Conservation (phyloP, 2,797 vertebrate genomes). For the Cephalopachus bancanus region DNA sequence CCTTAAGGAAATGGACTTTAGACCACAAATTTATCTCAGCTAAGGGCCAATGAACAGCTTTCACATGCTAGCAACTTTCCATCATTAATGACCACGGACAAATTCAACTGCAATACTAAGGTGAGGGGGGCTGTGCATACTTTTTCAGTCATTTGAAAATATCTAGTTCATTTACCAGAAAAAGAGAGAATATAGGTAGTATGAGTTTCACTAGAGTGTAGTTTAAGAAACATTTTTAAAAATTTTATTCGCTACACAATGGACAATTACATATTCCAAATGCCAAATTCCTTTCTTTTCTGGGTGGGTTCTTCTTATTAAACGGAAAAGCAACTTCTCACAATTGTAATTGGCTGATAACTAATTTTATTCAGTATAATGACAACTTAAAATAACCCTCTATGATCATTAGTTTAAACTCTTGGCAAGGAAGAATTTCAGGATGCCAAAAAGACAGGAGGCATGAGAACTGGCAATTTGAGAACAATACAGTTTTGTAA, state of each 20-base stretch:
- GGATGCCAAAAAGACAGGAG: neutral
- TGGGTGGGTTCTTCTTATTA: neutral
- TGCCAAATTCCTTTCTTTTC: neutral
- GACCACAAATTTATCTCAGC: conserved; percentile 39
- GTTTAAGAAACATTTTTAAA: neutral
- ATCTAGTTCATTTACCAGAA: neutral
- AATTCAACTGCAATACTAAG: neutral
- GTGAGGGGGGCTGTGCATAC: neutral
- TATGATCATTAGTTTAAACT: conserved; percentile 70
- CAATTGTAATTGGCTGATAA: conserved; percentile 55
- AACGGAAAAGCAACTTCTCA: conserved; percentile 52
- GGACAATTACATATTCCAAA: conserved; percentile 11
- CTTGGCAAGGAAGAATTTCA: conserved; percentile 59
- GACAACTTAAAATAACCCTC: conserved; percentile 70
- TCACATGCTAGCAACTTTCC: conserved; percentile 32
- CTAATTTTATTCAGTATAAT: conserved; percentile 66
- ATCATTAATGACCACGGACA: conserved; percentile 25
- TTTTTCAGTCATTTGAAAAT: neutral
- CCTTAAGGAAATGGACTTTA: conserved; percentile 49
- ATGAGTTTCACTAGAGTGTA: neutral
- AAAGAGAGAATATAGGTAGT: neutral
- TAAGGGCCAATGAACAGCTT: neutral
- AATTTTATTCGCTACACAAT: neutral
- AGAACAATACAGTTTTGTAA: conserved; percentile 45
- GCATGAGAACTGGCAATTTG: conserved; percentile 10